Evolutionary conservation across 92 coral and sea anemone genomes (phyloP).

Genomic region (Hydrozoanthus gracilis): DNA sequence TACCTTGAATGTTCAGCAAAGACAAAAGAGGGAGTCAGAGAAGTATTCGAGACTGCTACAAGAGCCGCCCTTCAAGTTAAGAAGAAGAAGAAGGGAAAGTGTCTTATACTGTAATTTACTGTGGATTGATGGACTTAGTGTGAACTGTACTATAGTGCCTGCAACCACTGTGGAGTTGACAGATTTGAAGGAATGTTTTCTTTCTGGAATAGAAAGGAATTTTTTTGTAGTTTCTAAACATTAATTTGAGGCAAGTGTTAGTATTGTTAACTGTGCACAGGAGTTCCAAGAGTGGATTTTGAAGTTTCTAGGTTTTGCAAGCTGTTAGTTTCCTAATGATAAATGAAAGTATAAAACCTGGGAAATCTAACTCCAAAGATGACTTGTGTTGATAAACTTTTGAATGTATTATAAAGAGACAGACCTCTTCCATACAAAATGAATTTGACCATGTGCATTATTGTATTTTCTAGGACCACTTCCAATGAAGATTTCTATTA

Average conservation of each 20-base stretch:
- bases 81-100: constrained; percentile 76
- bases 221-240: constrained; percentile 58
- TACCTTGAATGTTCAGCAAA: constrained; percentile 99
- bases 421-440: constrained; percentile 24
- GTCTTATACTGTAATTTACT: constrained; percentile 79
- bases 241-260: constrained; percentile 71
- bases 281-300: background rate
- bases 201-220: constrained; percentile 52
- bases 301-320: constrained; percentile 29
- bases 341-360: constrained; percentile 6
- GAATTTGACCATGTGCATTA: constrained; percentile 22
- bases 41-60: constrained; percentile 88
- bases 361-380: constrained; percentile 19
- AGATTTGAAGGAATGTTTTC: constrained; percentile 28
- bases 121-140: background rate
- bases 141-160: constrained; percentile 13
- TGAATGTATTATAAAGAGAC: constrained; percentile 40
- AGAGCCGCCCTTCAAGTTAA: constrained; percentile 89
- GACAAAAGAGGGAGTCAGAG: constrained; percentile 95
- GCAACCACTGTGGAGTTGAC: background rate
- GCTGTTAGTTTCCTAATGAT: constrained; percentile 6
- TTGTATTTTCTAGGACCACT: constrained; percentile 43
- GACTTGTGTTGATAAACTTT: constrained; percentile 30
- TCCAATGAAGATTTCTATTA: constrained; percentile 28
- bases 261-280: constrained; percentile 61